Base-by-base conservation (phyloP, 1,140 invertebrate genomes). In the Helicoverpa zea region DNA sequence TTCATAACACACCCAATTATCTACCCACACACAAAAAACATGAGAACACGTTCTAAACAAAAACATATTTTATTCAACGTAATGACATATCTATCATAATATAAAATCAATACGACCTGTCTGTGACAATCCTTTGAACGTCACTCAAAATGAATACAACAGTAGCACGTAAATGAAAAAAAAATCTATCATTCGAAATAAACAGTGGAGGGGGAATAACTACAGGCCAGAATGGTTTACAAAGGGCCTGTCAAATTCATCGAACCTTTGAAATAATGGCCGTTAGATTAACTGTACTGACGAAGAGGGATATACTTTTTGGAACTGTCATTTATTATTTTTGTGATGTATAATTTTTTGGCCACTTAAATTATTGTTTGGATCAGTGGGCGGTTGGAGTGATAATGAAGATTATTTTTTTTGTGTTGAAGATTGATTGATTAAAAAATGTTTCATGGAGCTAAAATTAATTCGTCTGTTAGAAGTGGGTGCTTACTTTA, bases 211-310 rank as follows among this genome's bases (percentile, higher is more conserved):
- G 35, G 56, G 18, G 49, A 29, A 61, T 66, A 58, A 70, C 73
- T 76, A 76, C n/a, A 77, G 64, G 58, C 56, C 51, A 49, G 61
- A 72, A 74, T 10, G 30, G 58, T 30, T 68, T 66, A 82, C 75
- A 82, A 74, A 82, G 59, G 35, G 52, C 76, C 72, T 75, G 81
- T 82, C 81, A 82, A 74, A 82, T 63, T 14, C 81, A 82, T 78
- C 61, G 59, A 79, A 78, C 81, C 81, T 79, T 79, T 75, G 76
- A 79, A 79, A 79, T 82, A 82, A 78, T 74, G 78, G 75, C n/a
- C 70, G 16, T 61, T 79, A 73, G 52, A 82, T 80, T 80, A 80
- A 80, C 79, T 52, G 61, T 64, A 52, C 70, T 73, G 58, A 64
- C 79, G 59, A 74, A 74, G 79, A 80, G 70, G 74, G 74, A 80